Conservation (phyloP, 2,797 vertebrate species). For the Thripadectes ignobilis region DNA sequence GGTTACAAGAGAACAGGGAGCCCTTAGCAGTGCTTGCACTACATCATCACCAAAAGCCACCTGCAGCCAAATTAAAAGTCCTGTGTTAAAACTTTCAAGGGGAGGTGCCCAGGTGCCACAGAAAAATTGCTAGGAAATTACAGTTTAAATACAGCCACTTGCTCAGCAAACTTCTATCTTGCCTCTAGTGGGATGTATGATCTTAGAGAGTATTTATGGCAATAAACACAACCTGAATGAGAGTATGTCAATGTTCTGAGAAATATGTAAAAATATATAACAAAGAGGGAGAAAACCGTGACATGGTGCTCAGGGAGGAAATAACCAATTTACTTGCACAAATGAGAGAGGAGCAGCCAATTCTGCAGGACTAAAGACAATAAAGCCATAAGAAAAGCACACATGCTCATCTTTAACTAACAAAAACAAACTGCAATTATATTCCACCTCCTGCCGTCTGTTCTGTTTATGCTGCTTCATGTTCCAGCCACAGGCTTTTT, state of each 20-base stretch:
- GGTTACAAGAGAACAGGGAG: neutral
- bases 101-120: neutral
- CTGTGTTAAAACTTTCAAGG: neutral
- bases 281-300: neutral
- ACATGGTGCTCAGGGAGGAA: rapidly evolving
- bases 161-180: neutral
- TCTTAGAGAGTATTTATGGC: neutral
- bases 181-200: neutral
- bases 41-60: neutral
- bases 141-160: neutral
- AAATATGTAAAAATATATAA: neutral
- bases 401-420: slow-evolving; percentile 51
- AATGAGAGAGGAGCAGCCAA: neutral
- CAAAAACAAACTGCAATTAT: slow-evolving; percentile 49
- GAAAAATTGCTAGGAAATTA: neutral
- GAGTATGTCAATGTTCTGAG: neutral
- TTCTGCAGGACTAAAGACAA: neutral
- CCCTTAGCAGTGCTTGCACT: neutral
- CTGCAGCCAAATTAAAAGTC: neutral
- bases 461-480: slow-evolving; percentile 33
- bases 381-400: slow-evolving; percentile 1
- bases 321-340: neutral
- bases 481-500: slow-evolving; percentile 17
- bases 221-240: neutral
- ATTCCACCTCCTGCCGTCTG: slow-evolving; percentile 48